Evolutionary conservation across 2,113 vertebrate genomes (phyloP), one percentile per base, ranked within the genome.

Genomic region (Polypterus senegalus): DNA sequence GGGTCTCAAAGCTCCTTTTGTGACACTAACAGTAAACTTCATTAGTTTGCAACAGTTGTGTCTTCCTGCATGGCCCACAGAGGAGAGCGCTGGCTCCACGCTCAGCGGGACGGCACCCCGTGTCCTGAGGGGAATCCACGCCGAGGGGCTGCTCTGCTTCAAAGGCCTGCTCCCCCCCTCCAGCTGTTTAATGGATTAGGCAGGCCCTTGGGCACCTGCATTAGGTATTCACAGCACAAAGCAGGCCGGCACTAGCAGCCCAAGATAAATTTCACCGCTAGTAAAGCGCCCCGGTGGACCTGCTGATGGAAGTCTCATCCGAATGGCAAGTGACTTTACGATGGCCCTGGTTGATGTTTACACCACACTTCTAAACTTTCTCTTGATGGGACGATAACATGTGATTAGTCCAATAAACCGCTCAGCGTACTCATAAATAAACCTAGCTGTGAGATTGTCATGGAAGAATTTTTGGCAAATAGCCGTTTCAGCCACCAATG

Each of bases 401-500:
- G 27, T 27, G 27, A 27, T 27, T 27, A 27, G 27, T 27, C 27
- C 27, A 27, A 27, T 27, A 27, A 27, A 27, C 27, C 27, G 27
- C 27, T 27, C 27, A 27, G 27, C 27, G 1, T 27, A 27, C 27
- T 27, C 27, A 27, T 27, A 27, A 27, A 27, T 27, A 27, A 27
- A 27, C 27, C 27, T 27, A 27, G 27, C 27, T 27, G 27, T 27
- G 27, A 27, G 27, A 27, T 27, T 55, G 6, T 5, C 54, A 55
- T 9, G 43, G 54, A 8, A 10, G 43, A 44, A 8, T 43, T 44
- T 52, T 49, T 45, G 8, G 47, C 61, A 10, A 59, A 11, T 55
- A 66, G 70, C 55, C 61, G 59, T 66, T 66, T 54, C 52, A 47
- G 48, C 63, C 69, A 5, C 54, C 48, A 56, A 5, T 27, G 27